Evolutionary conservation across 2,113 vertebrate species (phyloP).

Genomic region (Salvelinus namaycush): DNA sequence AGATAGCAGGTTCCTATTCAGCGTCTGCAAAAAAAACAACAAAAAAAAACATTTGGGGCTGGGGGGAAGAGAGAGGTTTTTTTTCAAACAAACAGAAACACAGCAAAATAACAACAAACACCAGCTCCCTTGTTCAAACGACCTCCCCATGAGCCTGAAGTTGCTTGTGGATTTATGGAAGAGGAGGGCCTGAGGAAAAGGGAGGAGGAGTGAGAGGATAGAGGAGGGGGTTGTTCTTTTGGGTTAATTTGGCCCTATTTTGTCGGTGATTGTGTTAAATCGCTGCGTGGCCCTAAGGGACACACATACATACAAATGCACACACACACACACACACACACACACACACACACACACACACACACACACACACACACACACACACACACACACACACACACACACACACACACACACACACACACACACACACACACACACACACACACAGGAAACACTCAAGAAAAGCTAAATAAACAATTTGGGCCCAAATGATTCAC

Average conservation of each 20-base stretch:
- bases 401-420: no score
- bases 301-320: background rate
- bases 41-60: conserved; percentile 13
- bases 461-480: conserved; percentile 80
- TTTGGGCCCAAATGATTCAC: conserved; percentile 78
- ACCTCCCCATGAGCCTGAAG: conserved; percentile 54
- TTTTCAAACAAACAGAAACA: background rate
- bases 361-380: no score
- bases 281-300: conserved; percentile 51
- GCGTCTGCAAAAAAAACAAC: conserved; percentile 47
- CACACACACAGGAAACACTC: conserved; percentile 74
- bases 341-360: no score
- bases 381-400: no score
- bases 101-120: conserved; percentile 44
- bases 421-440: no score
- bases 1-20: conserved; percentile 36
- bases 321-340: no score
- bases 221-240: conserved; percentile 51
- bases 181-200: conserved; percentile 52
- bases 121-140: conserved; percentile 49
- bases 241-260: conserved; percentile 61
- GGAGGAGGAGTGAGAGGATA: conserved; percentile 29
- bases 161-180: conserved; percentile 49
- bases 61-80: no score
- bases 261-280: conserved; percentile 62